Evolutionary conservation across 2,888 invertebrate species (phyloP).

Genomic region (Atrina japonica): DNA sequence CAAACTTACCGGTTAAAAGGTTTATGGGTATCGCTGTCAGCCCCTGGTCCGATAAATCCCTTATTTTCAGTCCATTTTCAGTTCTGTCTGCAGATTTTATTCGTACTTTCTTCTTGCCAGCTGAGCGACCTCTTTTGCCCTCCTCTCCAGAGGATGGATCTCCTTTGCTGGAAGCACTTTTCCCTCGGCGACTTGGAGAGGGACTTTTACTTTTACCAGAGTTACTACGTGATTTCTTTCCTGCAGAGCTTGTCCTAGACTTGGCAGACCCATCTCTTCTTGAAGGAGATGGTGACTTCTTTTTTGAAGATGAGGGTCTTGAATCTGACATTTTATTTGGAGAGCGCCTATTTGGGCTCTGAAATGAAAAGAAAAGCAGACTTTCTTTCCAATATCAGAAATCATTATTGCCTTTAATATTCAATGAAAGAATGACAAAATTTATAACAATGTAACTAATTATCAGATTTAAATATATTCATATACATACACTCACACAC

Average conservation of each 20-base stretch:
- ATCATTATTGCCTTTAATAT: no score
- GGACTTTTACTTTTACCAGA: slow-evolving; percentile 20
- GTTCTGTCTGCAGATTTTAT: slow-evolving; percentile 63
- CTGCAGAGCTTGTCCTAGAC: slow-evolving; percentile 40
- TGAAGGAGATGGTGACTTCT: slow-evolving; percentile 24
- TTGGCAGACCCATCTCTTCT: slow-evolving; percentile 50
- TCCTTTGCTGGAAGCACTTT: slow-evolving; percentile 37
- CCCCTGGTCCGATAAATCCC: slow-evolving; percentile 75
- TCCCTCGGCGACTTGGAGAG: slow-evolving; percentile 27
- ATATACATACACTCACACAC: no score
- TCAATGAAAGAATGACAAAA: no score
- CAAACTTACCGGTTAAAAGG: slow-evolving; percentile 68
- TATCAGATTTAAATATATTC: no score
- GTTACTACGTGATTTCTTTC: slow-evolving; percentile 35
- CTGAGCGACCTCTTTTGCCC: slow-evolving; percentile 29
- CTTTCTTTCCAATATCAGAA: no score
- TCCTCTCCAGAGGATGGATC: slow-evolving; percentile 48
- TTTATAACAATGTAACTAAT: no score
- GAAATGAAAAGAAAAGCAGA: background rate
- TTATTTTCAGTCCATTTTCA: slow-evolving; percentile 66
- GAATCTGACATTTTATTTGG: slow-evolving; percentile 15
- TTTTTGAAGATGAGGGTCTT: slow-evolving; percentile 6
- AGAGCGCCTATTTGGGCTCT: slow-evolving; percentile 25
- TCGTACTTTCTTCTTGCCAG: slow-evolving; percentile 52
- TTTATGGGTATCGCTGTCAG: slow-evolving; percentile 71